Percentiles rank a stretch among this genome's conserved stretches.
Conservation (phyloP, 2,888 invertebrate genomes). For the Protonemura montana region DNA sequence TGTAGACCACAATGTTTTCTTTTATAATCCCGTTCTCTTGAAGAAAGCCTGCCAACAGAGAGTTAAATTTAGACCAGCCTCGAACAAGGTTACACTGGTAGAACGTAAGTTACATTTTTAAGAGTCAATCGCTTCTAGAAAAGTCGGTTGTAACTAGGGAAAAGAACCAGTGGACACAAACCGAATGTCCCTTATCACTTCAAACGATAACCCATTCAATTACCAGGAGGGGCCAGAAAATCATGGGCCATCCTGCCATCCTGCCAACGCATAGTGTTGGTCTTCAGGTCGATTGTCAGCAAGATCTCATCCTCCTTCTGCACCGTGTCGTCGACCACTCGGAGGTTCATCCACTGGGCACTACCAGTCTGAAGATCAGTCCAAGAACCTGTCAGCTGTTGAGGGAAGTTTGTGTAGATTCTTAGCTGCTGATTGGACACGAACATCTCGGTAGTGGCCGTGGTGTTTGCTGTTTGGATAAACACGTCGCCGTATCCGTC, state of each 20-base stretch:
- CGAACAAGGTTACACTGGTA: too few species aligned
- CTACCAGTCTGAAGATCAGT: slow-evolving; percentile 14
- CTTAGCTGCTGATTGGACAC: slow-evolving; percentile 48
- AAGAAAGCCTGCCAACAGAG: slow-evolving; percentile 36
- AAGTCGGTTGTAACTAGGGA: too few species aligned
- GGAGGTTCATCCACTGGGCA: slow-evolving; percentile 44
- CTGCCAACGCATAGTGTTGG: slow-evolving; percentile 44
- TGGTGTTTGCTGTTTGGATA: background rate
- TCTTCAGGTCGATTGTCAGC: slow-evolving; percentile 41
- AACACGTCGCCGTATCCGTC: slow-evolving; percentile 47
- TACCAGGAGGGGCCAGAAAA: slow-evolving; percentile 46
- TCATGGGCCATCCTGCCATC: slow-evolving; percentile 45
- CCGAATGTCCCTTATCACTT: too few species aligned
- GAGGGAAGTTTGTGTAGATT: slow-evolving; percentile 46
- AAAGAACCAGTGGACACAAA: too few species aligned
- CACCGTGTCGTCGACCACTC: slow-evolving; percentile 47
- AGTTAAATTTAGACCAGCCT: too few species aligned
- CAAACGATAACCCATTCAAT: background rate
- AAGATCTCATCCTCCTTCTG: slow-evolving; percentile 37
- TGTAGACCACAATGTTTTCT: slow-evolving; percentile 39
- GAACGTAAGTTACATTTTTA: too few species aligned
- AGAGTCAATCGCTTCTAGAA: too few species aligned
- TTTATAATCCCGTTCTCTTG: background rate
- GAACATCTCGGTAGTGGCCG: slow-evolving; percentile 45
- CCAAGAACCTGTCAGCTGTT: slow-evolving; percentile 20